These are phyloP conservation scores for Mythimna vitellina DNA, from an alignment of 2,888 invertebrate genomes.

Conservation along the genomic window DNA sequence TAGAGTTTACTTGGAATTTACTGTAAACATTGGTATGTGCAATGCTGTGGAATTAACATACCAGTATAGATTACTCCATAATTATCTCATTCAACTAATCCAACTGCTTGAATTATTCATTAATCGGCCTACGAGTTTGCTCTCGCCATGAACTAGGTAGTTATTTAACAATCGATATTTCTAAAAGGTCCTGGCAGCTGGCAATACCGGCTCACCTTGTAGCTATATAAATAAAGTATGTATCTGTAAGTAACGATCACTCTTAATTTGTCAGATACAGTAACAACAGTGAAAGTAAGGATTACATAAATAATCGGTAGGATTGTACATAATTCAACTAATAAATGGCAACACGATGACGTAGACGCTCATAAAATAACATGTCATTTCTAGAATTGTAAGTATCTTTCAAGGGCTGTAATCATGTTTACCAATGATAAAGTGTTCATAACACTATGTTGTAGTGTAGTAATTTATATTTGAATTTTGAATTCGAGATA, in stretches of 20 bases:
- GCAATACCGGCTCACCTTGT: conserved; percentile 1
- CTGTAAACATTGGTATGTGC: conserved; percentile 5
- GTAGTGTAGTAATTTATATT: background rate
- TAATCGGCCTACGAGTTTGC: background rate
- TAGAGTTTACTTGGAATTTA: conserved; percentile 11
- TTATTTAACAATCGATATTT: conserved; percentile 2
- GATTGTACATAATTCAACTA: conserved; percentile 13
- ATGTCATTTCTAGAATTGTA: conserved; percentile 28
- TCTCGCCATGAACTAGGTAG: background rate
- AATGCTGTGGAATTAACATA: conserved; percentile 3
- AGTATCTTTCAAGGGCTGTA: conserved; percentile 39
- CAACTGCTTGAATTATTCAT: conserved; percentile 1
- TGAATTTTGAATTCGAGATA: too few species aligned
- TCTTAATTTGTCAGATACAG: conserved; percentile 28
- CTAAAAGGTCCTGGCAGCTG: background rate
- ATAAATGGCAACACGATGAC: conserved; percentile 14
- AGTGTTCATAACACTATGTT: conserved; percentile 18
- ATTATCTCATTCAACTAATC: conserved; percentile 5
- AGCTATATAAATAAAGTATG: background rate
- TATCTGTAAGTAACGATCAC: background rate
- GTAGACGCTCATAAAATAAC: conserved; percentile 10
- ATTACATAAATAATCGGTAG: conserved; percentile 10
- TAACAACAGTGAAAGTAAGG: conserved; percentile 11
- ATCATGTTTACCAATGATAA: conserved; percentile 47
- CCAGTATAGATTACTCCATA: background rate